Conservation (phyloP, 2,888 invertebrate species). For the Ophion ellenae region DNA sequence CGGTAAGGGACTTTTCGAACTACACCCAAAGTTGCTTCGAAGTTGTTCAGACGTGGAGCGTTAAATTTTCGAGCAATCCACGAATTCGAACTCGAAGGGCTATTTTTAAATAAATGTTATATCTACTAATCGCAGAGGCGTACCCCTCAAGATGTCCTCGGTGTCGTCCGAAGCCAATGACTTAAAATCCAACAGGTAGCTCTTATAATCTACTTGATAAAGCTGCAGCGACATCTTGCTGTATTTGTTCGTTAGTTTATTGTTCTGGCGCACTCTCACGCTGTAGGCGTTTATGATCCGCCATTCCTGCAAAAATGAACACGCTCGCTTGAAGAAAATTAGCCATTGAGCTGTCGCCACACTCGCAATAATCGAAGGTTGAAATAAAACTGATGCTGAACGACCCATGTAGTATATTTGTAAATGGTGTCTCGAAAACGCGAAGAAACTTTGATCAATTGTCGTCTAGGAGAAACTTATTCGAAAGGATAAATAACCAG, state of each 20-base stretch:
- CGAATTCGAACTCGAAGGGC: background rate
- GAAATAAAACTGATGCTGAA: background rate
- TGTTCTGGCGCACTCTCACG: conserved; percentile 96
- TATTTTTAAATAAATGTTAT: background rate
- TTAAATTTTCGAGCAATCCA: background rate
- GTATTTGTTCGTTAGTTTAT: conserved; percentile 91
- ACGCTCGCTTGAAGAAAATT: background rate
- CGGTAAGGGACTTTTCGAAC: no score
- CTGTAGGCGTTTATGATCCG: conserved; percentile 99
- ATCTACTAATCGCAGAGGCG: background rate
- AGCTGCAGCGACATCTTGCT: conserved; percentile 99
- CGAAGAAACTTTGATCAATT: background rate
- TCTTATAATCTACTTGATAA: conserved; percentile 99
- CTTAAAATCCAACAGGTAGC: conserved; percentile 98
- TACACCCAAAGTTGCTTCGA: no score
- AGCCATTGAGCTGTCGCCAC: background rate
- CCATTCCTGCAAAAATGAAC: conserved; percentile 90
- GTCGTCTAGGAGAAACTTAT: background rate
- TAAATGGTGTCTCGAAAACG: background rate
- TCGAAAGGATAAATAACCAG: background rate
- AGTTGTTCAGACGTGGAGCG: no score
- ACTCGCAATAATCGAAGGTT: background rate
- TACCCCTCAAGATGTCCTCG: conserved; percentile 82
- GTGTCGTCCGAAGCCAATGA: conserved; percentile 93
- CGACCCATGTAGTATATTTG: background rate